Evolutionary conservation across 1,140 invertebrate genomes (phyloP), one percentile per base, ranked within the genome.

Genomic region (Cotesia vestalis): DNA sequence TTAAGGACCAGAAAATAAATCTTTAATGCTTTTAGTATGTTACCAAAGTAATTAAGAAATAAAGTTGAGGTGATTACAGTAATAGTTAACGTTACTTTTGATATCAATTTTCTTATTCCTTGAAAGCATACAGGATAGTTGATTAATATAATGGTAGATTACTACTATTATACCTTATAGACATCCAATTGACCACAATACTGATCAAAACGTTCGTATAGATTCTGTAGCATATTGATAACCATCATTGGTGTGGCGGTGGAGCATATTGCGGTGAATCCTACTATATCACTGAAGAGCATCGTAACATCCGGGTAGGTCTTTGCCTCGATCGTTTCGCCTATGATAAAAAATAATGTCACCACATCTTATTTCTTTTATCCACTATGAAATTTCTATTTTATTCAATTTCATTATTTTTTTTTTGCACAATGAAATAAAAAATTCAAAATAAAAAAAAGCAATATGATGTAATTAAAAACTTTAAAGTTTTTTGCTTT

Each of bases 201-300:
- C 20, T 92, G 89, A 83, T 98, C 96, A 79, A 97, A 98, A 78
- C 95, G 92, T 76, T 94, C 96, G 87, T 98, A 98, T 17, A 98
- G 88, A 75, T 92, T 92, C 81, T 97, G 94, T 34, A 98, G 89
- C 95, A 98, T 97, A 79, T 93, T 94, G 78, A 97, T 96, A 17
- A 97, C 95, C 94, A 96, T 96, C 90, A 96, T 94, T 0, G 95
- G 95, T 0, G 95, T 96, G 6, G 95, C 93, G 0, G 94, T 94
- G 0, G 94, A 94, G 79, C 95, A 96, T 78, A 96, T 98, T 27
- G 94, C 95, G 1, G 96, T 98, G 84, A 98, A 98, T n/a, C 96
- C 96, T 3, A 98, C 96, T 60, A 98, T 97, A 79, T 97, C 96
- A 79, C 95, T 96, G 86, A 97, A 98, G 35, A 97, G 86, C 93